Percentiles rank a stretch among this genome's conserved stretches.
phyloP scores from a whole-genome alignment of 2,888 invertebrate genomes.

The Dolomedes plantarius region DNA sequence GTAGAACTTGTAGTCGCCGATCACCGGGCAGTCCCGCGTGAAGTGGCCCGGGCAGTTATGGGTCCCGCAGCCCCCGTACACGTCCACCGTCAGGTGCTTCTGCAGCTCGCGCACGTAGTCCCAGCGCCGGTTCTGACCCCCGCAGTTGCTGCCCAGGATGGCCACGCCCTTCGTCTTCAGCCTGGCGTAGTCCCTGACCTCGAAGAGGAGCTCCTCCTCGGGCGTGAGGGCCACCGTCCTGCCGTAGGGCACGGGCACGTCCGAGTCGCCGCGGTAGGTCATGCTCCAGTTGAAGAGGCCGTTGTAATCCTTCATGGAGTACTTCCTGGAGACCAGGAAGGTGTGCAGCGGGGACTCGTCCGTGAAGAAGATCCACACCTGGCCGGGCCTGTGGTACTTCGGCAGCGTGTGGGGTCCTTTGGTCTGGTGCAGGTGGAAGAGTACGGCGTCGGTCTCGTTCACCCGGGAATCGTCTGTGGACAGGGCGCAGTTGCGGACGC shows the following conservation, averaged over 20 bases:
- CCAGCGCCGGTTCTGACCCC: conserved; percentile 74
- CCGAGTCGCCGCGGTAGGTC: conserved; percentile 79
- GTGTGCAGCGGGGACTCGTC: conserved; percentile 83
- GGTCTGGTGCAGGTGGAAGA: conserved; percentile 81
- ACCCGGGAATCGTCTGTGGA: conserved; percentile 80
- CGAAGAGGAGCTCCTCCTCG: neutral
- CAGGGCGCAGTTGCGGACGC: conserved; percentile 81
- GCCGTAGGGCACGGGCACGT: conserved; percentile 78
- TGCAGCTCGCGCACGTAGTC: conserved; percentile 75
- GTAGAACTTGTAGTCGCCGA: conserved; percentile 83
- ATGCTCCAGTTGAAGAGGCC: conserved; percentile 81
- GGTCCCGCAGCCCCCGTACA: conserved; percentile 76
- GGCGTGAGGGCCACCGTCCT: conserved; percentile 65
- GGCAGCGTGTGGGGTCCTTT: conserved; percentile 80
- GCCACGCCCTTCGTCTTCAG: conserved; percentile 71
- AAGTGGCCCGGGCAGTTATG: conserved; percentile 82
- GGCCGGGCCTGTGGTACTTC: conserved; percentile 77
- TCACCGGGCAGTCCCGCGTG: conserved; percentile 80
- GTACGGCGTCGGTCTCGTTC: conserved; percentile 81
- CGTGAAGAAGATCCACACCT: conserved; percentile 84
- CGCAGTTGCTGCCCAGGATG: conserved; percentile 75
- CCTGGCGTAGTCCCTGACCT: conserved; percentile 27
- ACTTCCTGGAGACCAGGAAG: conserved; percentile 78
- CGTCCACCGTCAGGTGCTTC: conserved; percentile 75
- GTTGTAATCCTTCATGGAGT: conserved; percentile 78